Percentiles rank a stretch among this genome's conserved stretches.
These are phyloP conservation scores for Boulengeromyrus knoepffleri DNA, from an alignment of 2,113 vertebrate genomes.

Conservation along the genomic window DNA sequence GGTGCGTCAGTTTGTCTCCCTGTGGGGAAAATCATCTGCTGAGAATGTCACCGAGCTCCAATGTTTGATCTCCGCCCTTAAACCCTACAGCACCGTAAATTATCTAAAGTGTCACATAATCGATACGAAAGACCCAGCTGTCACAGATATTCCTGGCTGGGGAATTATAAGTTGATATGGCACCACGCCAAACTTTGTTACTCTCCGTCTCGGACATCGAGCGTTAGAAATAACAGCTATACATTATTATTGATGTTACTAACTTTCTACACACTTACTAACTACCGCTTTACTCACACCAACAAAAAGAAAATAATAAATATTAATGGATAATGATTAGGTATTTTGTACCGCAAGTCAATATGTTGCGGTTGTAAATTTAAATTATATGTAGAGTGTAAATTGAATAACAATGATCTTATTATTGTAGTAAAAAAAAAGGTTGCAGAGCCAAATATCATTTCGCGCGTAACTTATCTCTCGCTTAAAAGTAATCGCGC, in stretches of 20 bases:
- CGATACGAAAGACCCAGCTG: constrained; percentile 76
- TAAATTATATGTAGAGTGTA: background rate
- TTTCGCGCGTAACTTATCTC: constrained; percentile 2
- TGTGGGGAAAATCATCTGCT: background rate
- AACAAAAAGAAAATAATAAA: background rate
- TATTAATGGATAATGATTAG: background rate
- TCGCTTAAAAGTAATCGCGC: background rate
- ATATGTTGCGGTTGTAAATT: background rate
- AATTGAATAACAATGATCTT: background rate
- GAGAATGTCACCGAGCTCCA: background rate
- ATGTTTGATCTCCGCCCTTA: constrained; percentile 16
- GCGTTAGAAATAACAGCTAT: background rate
- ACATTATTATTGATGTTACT: background rate
- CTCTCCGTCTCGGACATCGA: background rate
- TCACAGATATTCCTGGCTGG: constrained; percentile 66
- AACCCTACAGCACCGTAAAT: constrained; percentile 56
- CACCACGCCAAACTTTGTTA: constrained; percentile 47
- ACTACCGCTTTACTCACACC: background rate
- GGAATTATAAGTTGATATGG: constrained; percentile 59
- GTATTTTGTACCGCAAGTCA: background rate
- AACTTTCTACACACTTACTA: background rate
- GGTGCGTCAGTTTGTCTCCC: background rate
- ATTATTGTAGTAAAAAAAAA: background rate
- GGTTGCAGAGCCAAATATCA: background rate
- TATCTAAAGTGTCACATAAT: constrained; percentile 80